Evolutionary conservation across 2,888 invertebrate genomes (phyloP).

Genomic region (Polyommatus iphigenia): DNA sequence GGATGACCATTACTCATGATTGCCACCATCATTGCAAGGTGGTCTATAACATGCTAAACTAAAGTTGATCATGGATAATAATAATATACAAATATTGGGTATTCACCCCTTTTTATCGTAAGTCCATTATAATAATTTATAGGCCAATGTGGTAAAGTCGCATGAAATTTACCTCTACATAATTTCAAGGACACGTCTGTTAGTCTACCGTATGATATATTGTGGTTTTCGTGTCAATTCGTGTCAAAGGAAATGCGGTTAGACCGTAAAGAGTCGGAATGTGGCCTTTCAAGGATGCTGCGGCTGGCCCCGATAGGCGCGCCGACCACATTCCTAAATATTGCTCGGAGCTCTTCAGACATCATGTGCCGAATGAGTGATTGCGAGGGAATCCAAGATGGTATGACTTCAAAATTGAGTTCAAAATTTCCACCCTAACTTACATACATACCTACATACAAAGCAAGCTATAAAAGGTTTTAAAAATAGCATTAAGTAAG

Average conservation of each 20-base stretch:
- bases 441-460: no score
- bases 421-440: no score
- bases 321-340: conserved; percentile 63
- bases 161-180: not conserved
- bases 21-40: no score
- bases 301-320: conserved; percentile 53
- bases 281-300: conserved; percentile 79
- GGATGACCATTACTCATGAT: no score
- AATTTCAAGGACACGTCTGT: not conserved
- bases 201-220: not conserved
- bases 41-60: no score
- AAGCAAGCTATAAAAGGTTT: no score
- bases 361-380: not conserved
- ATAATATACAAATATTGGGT: no score
- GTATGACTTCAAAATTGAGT: not conserved
- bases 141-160: not conserved
- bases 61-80: no score
- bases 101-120: no score
- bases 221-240: conserved; percentile 36
- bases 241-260: conserved; percentile 56
- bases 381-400: not conserved
- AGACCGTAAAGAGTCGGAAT: conserved; percentile 73
- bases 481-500: no score
- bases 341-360: conserved; percentile 46
- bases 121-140: no score